A percentile compares a stretch with the other conserved stretches of the same genome.
Conservation (phyloP, 2,797 vertebrate species). For the Rhinogobio ventralis region DNA sequence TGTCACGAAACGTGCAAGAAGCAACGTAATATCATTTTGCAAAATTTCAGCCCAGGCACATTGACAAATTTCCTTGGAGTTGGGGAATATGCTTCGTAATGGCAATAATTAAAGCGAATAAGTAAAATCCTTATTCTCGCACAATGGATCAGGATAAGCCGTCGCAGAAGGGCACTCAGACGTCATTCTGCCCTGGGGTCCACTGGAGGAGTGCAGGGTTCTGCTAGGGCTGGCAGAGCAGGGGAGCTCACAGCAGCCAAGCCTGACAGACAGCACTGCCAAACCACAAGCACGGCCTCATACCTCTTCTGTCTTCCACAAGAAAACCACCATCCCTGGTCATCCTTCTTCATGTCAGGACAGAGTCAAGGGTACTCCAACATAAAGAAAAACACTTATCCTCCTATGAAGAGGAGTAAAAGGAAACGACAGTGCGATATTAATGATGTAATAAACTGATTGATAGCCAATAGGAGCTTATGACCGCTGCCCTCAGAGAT, state of each 20-base stretch:
- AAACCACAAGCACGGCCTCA: slow-evolving; percentile 36
- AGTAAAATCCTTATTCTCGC: slow-evolving; percentile 40
- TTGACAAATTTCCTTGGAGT: not conserved
- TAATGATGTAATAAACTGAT: slow-evolving; percentile 63
- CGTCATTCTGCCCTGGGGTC: slow-evolving; percentile 51
- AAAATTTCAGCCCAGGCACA: too few species aligned
- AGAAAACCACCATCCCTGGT: slow-evolving; percentile 39
- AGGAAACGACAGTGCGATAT: slow-evolving; percentile 44
- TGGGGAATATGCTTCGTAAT: slow-evolving; percentile 22
- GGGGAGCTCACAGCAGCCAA: slow-evolving; percentile 22
- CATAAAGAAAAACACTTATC: slow-evolving; percentile 26
- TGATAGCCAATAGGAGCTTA: slow-evolving; percentile 61
- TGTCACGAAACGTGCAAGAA: not conserved
- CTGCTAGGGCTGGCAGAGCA: slow-evolving; percentile 51
- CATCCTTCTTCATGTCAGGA: slow-evolving; percentile 46
- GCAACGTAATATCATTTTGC: not conserved
- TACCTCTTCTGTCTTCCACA: slow-evolving; percentile 39
- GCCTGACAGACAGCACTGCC: slow-evolving; percentile 39
- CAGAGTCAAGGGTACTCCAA: slow-evolving; percentile 31
- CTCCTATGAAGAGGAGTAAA: slow-evolving; percentile 9
- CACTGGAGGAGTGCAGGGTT: slow-evolving; percentile 49
- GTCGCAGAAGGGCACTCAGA: slow-evolving; percentile 47
- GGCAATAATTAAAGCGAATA: slow-evolving; percentile 25
- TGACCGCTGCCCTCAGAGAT: slow-evolving; percentile 62
- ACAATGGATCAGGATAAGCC: slow-evolving; percentile 29